Evolutionary conservation across 2,113 vertebrate genomes (phyloP).

Genomic region (Grallaria varia): DNA sequence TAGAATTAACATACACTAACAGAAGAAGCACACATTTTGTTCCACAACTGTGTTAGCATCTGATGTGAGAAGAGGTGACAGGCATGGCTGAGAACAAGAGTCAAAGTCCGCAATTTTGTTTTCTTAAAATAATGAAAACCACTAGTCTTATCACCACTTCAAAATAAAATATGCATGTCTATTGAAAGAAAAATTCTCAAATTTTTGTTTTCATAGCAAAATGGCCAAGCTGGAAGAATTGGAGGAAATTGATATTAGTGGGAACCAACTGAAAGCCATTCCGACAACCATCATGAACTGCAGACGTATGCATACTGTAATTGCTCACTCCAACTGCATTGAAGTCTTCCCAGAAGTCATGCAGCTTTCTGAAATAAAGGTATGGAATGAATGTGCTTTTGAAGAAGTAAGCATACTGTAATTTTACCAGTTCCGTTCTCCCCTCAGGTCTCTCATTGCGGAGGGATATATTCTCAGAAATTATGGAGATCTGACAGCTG

Average conservation of each 20-base stretch:
- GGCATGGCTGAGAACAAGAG: background rate
- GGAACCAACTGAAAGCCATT: conserved; percentile 95
- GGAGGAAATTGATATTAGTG: conserved; percentile 95
- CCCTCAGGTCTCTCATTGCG: background rate
- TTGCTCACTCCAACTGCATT: conserved; percentile 94
- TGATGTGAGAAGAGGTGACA: background rate
- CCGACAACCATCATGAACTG: conserved; percentile 96
- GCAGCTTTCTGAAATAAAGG: conserved; percentile 97
- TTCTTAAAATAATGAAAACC: background rate
- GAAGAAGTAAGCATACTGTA: background rate
- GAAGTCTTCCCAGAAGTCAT: conserved; percentile 98
- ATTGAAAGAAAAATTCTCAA: background rate
- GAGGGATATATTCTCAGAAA: background rate
- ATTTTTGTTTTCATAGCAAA: conserved; percentile 82
- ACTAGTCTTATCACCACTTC: background rate
- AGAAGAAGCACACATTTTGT: background rate
- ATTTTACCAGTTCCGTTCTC: background rate
- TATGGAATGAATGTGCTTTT: conserved; percentile 40
- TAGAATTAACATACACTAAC: background rate
- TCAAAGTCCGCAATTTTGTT: background rate
- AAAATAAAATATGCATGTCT: background rate
- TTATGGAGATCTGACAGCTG: background rate
- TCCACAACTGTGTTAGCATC: background rate
- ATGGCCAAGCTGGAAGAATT: conserved; percentile 98
- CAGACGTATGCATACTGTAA: conserved; percentile 91